Base-by-base conservation (phyloP, 2,113 vertebrate species). In the Accipiter virgatus region DNA sequence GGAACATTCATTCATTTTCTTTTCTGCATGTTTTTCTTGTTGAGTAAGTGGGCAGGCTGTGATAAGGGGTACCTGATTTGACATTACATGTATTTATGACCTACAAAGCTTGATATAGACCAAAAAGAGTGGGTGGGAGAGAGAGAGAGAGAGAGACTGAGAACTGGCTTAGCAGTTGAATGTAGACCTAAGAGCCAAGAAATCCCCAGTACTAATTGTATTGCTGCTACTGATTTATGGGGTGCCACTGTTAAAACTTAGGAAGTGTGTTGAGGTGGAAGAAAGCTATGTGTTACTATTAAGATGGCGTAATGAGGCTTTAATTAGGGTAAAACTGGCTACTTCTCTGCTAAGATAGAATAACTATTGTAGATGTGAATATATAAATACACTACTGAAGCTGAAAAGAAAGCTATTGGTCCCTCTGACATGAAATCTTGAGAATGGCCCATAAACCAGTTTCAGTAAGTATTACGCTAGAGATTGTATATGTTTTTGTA, bases 241-340 rank as follows among this genome's bases (percentile, higher is more conserved):
- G 29, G 31, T 94, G 78, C 68, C 47, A 50, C 73, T 68, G 40
- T 61, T 79, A 85, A 85, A 93, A 87, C 32, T 87, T 53, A 81
- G 63, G 47, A 83, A 83, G 59, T 66, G 45, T 86, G 86, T 80
- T 61, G 71, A 93, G 86, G 75, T 88, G 40, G 80, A 86, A 91
- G 55, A 77, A 27, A 56, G 21, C 59, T 95, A 58, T 83, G 73
- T 61, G 53, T 73, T 96, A 61, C 74, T 83, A 65, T 53, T 94
- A 88, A 92, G 55, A 45, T 38, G n/a, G 73, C 23, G 81, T 88
- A 91, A 93, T 72, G 85, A 93, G 48, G 47, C 26, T 93, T 90
- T 90, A 94, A 88, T 90, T 79, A 86, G 45, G 38, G 23, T 70
- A 79, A 95, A 94, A 82, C 42, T 79, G 45, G 43, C 66, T 93